Conservation (phyloP, 2,888 invertebrate genomes). For the Tetramorium bicarinatum region DNA sequence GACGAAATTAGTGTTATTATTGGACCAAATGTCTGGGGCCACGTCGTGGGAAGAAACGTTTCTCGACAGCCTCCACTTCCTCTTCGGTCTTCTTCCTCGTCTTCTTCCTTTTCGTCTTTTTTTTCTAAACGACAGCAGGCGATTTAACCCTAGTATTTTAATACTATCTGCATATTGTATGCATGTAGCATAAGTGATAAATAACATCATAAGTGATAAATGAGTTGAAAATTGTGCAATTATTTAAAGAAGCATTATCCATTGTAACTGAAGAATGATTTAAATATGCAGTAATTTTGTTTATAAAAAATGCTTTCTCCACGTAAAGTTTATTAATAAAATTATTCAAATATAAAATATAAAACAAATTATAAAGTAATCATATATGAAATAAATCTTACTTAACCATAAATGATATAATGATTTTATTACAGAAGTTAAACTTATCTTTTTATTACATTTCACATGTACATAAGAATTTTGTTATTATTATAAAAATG, state of each 20-base stretch:
- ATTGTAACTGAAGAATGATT: not conserved
- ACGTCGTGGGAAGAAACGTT: slow-evolving; percentile 82
- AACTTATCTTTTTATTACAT: not conserved
- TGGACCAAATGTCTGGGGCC: slow-evolving; percentile 85
- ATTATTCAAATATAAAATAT: not conserved
- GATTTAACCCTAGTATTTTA: slow-evolving; percentile 35
- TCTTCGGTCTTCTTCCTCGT: slow-evolving; percentile 64
- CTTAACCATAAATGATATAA: not conserved
- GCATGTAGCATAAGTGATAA: not conserved
- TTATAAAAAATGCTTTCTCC: not conserved
- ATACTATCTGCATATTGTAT: not conserved
- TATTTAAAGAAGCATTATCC: not conserved
- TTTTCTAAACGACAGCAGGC: slow-evolving; percentile 40
- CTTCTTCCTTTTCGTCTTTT: slow-evolving; percentile 41
- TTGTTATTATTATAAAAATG: not conserved
- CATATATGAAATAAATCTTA: not conserved
- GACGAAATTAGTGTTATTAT: slow-evolving; percentile 86
- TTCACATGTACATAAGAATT: not conserved
- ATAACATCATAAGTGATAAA: not conserved
- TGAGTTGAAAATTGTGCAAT: not conserved
- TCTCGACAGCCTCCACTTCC: slow-evolving; percentile 73
- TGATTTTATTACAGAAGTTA: not conserved
- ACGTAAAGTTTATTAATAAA: not conserved
- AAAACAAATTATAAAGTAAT: not conserved
- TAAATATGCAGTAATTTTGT: not conserved